A percentile compares a stretch with the other conserved stretches of the same genome.
phyloP scores from a whole-genome alignment of 2,113 vertebrate species.

The Rallus limicola region DNA sequence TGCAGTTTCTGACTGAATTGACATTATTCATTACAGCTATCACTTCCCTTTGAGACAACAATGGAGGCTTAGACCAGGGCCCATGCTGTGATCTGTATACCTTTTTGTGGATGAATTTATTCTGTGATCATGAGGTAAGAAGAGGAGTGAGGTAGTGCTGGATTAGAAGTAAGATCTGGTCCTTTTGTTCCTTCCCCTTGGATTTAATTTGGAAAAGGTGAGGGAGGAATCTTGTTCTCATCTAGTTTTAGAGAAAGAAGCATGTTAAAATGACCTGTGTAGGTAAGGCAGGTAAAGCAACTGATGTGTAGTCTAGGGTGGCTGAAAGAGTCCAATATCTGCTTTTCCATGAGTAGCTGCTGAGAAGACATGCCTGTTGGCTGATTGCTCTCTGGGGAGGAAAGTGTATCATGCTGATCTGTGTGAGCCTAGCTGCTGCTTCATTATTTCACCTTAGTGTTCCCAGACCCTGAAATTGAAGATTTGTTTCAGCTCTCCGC shows the following conservation, averaged over 20 bases:
- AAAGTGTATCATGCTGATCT: neutral
- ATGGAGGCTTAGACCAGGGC: neutral
- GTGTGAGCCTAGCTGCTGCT: neutral
- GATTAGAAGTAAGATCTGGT: neutral
- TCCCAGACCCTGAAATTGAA: neutral
- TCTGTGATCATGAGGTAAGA: neutral
- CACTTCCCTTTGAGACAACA: neutral
- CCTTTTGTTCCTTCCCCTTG: neutral
- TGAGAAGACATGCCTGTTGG: neutral
- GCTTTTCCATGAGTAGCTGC: neutral
- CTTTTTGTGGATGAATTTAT: neutral
- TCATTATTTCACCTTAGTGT: neutral
- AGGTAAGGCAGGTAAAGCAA: neutral
- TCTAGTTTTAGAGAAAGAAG: neutral
- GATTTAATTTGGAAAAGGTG: neutral
- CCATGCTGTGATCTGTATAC: neutral
- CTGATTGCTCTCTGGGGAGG: neutral
- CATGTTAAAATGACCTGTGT: neutral
- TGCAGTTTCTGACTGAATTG: constrained; percentile 1
- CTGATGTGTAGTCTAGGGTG: neutral
- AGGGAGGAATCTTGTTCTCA: neutral
- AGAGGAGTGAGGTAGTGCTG: neutral
- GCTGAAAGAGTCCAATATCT: neutral
- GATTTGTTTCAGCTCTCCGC: neutral
- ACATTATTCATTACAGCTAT: neutral